Evolutionary conservation across 92 coral and sea anemone species (phyloP).

Genomic region (Epizoanthus scotinus): DNA sequence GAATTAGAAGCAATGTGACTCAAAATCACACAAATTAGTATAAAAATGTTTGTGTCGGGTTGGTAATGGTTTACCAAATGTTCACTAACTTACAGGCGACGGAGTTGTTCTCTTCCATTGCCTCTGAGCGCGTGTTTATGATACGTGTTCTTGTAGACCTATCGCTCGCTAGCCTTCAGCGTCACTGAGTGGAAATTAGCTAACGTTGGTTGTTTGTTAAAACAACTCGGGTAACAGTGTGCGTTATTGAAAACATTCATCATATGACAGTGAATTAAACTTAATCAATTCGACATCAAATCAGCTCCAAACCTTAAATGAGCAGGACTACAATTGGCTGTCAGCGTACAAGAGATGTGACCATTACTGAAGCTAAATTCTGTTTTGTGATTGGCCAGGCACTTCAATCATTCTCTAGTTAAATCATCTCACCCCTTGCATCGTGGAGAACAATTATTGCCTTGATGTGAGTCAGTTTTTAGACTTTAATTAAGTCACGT

Average conservation of each 20-base stretch:
- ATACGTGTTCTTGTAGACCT: conserved; percentile 16
- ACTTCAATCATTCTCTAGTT: conserved; percentile 69
- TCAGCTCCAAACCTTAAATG: conserved; percentile 95
- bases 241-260: conserved; percentile 90
- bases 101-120: conserved; percentile 29
- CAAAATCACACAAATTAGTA: conserved; percentile 8
- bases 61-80: conserved; percentile 26
- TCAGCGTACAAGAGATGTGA: conserved; percentile 82
- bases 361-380: conserved; percentile 69
- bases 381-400: conserved; percentile 67
- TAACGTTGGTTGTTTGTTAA: conserved; percentile 75
- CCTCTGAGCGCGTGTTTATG: conserved; percentile 7
- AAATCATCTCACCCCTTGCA: conserved; percentile 80
- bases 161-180: conserved; percentile 51
- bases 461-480: conserved; percentile 64
- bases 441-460: conserved; percentile 73
- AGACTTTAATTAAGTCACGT: conserved; percentile 89
- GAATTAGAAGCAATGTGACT: conserved; percentile 22
- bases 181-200: conserved; percentile 74
- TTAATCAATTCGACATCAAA: conserved; percentile 96
- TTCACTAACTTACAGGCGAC: conserved; percentile 35
- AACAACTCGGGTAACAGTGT: conserved; percentile 80
- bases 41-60: conserved; percentile 37
- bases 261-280: conserved; percentile 89
- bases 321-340: conserved; percentile 87